Evolutionary conservation across 2,797 vertebrate genomes (phyloP).

Genomic region (Pogonophryne albipinna): DNA sequence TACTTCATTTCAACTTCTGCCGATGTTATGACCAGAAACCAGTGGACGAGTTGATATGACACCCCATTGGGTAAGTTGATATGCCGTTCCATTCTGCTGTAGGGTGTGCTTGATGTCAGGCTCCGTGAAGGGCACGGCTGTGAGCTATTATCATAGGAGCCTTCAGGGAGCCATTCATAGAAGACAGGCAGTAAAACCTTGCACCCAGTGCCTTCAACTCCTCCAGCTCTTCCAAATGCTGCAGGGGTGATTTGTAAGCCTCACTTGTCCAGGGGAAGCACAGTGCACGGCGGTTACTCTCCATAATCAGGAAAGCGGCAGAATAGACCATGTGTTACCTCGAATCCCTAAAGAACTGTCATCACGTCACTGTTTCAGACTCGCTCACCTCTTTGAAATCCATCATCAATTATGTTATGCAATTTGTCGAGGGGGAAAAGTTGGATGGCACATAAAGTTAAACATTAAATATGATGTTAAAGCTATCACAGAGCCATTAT

Average conservation of each 20-base stretch:
- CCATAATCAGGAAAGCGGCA: slow-evolving; percentile 72
- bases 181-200: slow-evolving; percentile 84
- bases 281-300: slow-evolving; percentile 72
- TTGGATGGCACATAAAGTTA: slow-evolving; percentile 51
- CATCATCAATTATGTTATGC: slow-evolving; percentile 55
- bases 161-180: slow-evolving; percentile 82
- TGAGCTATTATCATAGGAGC: slow-evolving; percentile 83
- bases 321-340: slow-evolving; percentile 60
- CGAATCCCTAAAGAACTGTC: slow-evolving; percentile 51
- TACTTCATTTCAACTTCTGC: slow-evolving; percentile 56
- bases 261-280: slow-evolving; percentile 77
- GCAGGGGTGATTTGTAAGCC: slow-evolving; percentile 82
- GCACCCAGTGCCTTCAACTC: slow-evolving; percentile 77
- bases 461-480: slow-evolving; percentile 57
- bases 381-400: slow-evolving; percentile 60
- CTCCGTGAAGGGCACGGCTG: slow-evolving; percentile 82
- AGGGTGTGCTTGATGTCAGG: slow-evolving; percentile 78
- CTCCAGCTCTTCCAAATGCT: slow-evolving; percentile 76
- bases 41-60: slow-evolving; percentile 74
- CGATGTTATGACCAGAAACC: slow-evolving; percentile 68
- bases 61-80: slow-evolving; percentile 75
- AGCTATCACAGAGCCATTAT: slow-evolving; percentile 41
- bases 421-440: slow-evolving; percentile 46
- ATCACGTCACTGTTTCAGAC: slow-evolving; percentile 56
- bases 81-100: slow-evolving; percentile 77